A percentile compares a stretch with the other conserved stretches of the same genome.
phyloP scores from a whole-genome alignment of 2,797 vertebrate genomes.

The Neomorphus geoffroyi region DNA sequence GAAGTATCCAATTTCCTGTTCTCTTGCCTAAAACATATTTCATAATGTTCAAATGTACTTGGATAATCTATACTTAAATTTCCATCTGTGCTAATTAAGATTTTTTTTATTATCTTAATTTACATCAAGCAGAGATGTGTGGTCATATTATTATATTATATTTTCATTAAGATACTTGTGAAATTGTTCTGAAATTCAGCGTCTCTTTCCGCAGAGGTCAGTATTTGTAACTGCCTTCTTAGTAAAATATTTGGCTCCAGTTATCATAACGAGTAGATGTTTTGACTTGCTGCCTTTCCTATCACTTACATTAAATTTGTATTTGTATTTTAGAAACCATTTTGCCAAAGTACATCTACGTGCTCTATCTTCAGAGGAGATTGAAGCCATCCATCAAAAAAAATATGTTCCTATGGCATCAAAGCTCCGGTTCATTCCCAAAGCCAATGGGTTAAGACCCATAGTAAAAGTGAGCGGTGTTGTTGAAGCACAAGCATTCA shows the following conservation, averaged over 20 bases:
- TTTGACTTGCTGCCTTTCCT: not conserved
- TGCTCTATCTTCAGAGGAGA: slow-evolving; percentile 77
- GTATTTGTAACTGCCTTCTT: not conserved
- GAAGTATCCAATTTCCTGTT: not conserved
- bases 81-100: not conserved
- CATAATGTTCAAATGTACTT: not conserved
- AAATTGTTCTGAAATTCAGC: not conserved
- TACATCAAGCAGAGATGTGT: not conserved
- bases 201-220: not conserved
- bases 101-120: not conserved
- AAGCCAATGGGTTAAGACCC: slow-evolving; percentile 85
- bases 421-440: slow-evolving; percentile 92
- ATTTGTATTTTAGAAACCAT: slow-evolving; percentile 81
- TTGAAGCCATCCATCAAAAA: slow-evolving; percentile 59
- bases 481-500: not conserved
- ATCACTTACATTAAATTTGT: not conserved
- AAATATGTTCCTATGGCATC: slow-evolving; percentile 69
- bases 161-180: not conserved
- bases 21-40: not conserved
- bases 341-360: slow-evolving; percentile 82
- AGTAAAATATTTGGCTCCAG: not conserved
- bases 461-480: slow-evolving; percentile 80
- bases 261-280: not conserved
- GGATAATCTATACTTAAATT: not conserved
- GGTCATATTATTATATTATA: not conserved